A percentile compares a stretch with the other conserved stretches of the same genome.
phyloP scores from a whole-genome alignment of 2,797 vertebrate species.

The Podarcis siculus region DNA sequence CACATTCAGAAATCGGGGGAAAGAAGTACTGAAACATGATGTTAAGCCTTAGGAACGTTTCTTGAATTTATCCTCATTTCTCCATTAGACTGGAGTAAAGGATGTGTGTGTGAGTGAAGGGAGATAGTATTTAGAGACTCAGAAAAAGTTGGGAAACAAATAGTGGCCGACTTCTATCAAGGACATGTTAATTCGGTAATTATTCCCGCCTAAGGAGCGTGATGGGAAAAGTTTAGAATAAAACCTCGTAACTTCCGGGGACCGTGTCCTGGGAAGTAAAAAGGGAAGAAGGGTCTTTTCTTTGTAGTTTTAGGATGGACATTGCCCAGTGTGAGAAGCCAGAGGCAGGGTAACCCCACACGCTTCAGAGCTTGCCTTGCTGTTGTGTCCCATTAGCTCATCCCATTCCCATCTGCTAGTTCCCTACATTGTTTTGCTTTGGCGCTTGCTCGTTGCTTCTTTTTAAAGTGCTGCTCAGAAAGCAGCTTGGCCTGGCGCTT shows the following conservation, averaged over 20 bases:
- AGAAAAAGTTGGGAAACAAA: neutral
- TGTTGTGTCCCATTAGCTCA: neutral
- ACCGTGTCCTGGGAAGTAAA: neutral
- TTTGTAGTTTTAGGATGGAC: neutral
- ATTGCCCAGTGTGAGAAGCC: neutral
- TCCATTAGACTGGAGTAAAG: neutral
- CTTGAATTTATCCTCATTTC: neutral
- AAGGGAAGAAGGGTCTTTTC: neutral
- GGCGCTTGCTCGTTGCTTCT: neutral
- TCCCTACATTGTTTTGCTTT: neutral
- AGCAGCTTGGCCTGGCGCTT: neutral
- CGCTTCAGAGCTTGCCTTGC: neutral
- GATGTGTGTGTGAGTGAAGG: too few species aligned
- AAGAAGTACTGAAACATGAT: slow-evolving; percentile 14
- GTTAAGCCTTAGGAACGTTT: neutral
- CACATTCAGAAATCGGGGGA: neutral
- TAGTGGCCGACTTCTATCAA: neutral
- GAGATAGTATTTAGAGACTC: neutral
- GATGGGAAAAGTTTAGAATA: slow-evolving; percentile 3
- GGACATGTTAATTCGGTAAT: neutral
- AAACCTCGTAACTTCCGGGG: neutral
- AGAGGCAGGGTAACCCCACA: neutral
- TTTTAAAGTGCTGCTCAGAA: neutral
- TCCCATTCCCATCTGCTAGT: neutral
- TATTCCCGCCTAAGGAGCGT: neutral